Evolutionary conservation across 2,797 vertebrate species (phyloP).

Genomic region (Mus caroli): DNA sequence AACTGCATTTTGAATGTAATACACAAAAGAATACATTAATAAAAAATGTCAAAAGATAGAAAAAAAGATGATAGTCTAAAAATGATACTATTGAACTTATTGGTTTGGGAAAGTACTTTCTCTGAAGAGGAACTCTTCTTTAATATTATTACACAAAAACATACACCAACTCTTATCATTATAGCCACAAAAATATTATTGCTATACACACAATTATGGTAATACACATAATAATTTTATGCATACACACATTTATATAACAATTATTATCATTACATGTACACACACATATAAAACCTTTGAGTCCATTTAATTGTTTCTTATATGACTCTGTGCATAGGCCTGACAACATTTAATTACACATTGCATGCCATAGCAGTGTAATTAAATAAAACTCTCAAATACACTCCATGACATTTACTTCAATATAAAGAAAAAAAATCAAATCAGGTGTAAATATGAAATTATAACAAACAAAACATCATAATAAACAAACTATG

Average conservation of each 20-base stretch:
- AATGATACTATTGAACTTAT: neutral
- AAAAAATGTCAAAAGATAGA: too few relatives aligned
- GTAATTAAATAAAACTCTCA: slow-evolving; percentile 65
- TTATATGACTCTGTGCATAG: neutral
- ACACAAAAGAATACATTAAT: too few relatives aligned
- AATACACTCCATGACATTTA: slow-evolving; percentile 39
- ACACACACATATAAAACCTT: neutral
- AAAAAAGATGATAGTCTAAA: neutral
- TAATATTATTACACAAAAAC: neutral
- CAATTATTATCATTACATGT: neutral
- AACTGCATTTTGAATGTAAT: too few relatives aligned
- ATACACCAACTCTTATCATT: neutral
- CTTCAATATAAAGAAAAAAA: slow-evolving; percentile 67
- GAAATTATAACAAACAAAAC: slow-evolving; percentile 64
- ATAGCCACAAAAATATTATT: too few relatives aligned
- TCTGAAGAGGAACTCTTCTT: neutral
- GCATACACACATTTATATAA: neutral
- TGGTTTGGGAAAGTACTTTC: neutral
- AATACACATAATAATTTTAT: neutral
- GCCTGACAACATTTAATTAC: neutral
- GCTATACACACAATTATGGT: neutral
- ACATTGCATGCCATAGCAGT: slow-evolving; percentile 46
- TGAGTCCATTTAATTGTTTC: neutral
- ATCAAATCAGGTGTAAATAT: slow-evolving; percentile 59
- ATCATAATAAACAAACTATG: neutral